Percentiles rank a stretch among this genome's conserved stretches.
phyloP scores from a whole-genome alignment of 1,140 invertebrate species.

The Sipha flava region DNA sequence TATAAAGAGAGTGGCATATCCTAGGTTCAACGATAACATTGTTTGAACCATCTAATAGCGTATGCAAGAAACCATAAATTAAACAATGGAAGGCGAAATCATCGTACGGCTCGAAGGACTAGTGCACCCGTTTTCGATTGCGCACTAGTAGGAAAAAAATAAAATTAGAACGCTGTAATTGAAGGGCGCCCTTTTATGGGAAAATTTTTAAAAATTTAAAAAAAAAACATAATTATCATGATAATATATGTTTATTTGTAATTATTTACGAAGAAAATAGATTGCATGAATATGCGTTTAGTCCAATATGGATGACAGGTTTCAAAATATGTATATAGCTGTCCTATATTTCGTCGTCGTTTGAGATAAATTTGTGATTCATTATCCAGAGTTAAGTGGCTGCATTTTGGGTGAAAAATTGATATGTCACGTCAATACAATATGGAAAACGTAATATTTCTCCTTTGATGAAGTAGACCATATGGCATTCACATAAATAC shows the following conservation, averaged over 20 bases:
- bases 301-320: neutral
- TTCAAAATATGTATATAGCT: neutral
- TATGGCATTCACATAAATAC: no score
- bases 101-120: neutral
- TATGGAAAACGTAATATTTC: no score
- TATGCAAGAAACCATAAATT: neutral
- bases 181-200: conserved; percentile 7
- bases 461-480: no score
- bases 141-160: neutral
- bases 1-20: neutral
- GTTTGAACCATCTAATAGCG: neutral
- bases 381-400: neutral
- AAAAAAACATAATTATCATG: neutral
- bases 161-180: neutral
- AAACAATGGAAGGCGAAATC: conserved; percentile 2
- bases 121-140: neutral
- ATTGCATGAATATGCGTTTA: neutral
- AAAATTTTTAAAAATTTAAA: neutral
- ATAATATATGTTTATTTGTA: neutral
- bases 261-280: neutral
- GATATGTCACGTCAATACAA: neutral
- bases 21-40: neutral
- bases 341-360: neutral
- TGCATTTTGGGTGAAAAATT: neutral
- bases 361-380: neutral